Base-by-base conservation (phyloP, 1,140 invertebrate genomes). In the Mizuhopecten yessoensis region DNA sequence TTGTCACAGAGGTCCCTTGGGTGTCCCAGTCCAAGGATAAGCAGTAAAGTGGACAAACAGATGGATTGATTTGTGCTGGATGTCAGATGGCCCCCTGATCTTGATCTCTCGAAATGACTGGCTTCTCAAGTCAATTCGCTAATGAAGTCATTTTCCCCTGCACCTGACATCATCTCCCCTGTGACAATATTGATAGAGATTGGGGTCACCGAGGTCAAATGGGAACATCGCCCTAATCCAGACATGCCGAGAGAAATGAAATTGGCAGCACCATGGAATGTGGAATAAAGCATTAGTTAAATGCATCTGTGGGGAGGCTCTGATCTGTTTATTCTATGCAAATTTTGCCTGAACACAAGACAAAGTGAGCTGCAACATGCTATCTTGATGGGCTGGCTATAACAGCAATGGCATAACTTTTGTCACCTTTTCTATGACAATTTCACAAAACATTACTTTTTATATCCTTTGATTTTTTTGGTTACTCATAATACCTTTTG, bases 181-280 rank as follows among this genome's bases (percentile, higher is more conserved):
- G 57, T 75, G 57, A 75, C 57, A 75, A 75, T n/a, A 75, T 75
- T 75, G 57, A 75, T 75, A 75, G 57, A 75, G 57, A 75, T 75
- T 75, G 57, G 57, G 29, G 57, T 75, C 57, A 75, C n/a, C 17
- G 57, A 75, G 57, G 57, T 75, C 57, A 75, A 75, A 75, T 29
- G 11, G 57, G n/a, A 75, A 29, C 57, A 49, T 49, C 45, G 45
- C 13, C 45, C 20, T 49, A 49, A 49, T 49, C 45, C 13, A 29
- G 57, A 75, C 57, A 75, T 75, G 57, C 57, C 29, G 57, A 75
- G 57, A 75, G 57, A 29, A 75, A 75, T n/a, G n/a, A 75, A 75
- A n/a, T 75, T 1, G n/a, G 57, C 57, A 75, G 57, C 57, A 29
- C 17, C 57, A n/a, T 29, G 57, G 57, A 75, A 75, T 75, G 57